Base-by-base conservation (phyloP, 2,113 vertebrate species). In the Neodon shergylaensis region DNA sequence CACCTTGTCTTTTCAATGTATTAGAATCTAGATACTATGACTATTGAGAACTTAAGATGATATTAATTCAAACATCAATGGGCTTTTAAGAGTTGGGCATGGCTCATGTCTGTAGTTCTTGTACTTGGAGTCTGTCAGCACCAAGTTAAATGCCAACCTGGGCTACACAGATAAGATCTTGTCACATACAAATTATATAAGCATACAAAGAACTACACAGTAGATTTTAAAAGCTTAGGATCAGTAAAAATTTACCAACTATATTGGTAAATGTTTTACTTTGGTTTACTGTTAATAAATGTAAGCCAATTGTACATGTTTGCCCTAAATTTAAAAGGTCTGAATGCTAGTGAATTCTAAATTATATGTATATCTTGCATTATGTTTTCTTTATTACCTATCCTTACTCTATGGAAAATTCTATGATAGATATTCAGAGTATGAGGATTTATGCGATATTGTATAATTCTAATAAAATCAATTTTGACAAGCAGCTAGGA, bases 391-490 rank as follows among this genome's bases (percentile, higher is more conserved):
- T 88, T 33, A 39, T 49, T 76, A 24, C 10, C 2, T 52, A 54
- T 94, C 28, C 19, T 6, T 44, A 22, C 5, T 91, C 88, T 70
- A 92, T n/a, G 95, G 91, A 63, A 96, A 95, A 96, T 81, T 33
- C 77, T 94, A 88, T 76, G 19, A 82, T 68, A 5, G 0, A 86
- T 90, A 97, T 90, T 87, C 88, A 89, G 97, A 87, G 88, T 96
- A 95, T 94, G 77, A 47, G 94, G 96, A 96, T 88, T 95, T 78
- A 88, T 73, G 88, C 49, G 28, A 28, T 82, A 91, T 97, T 88
- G 26, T 93, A 77, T 42, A 90, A 94, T 94, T 95, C 90, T 88
- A 96, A 90, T 33, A 96, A 77, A 93, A 94, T 93, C 82, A 95
- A 79, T 88, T 95, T 74, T 17, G 26, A 74, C 77, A 88, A 89